Percentiles rank a stretch among this genome's conserved stretches.
These are phyloP conservation scores for Seira sanloemensis DNA, from an alignment of 2,888 invertebrate genomes.

Conservation along the genomic window DNA sequence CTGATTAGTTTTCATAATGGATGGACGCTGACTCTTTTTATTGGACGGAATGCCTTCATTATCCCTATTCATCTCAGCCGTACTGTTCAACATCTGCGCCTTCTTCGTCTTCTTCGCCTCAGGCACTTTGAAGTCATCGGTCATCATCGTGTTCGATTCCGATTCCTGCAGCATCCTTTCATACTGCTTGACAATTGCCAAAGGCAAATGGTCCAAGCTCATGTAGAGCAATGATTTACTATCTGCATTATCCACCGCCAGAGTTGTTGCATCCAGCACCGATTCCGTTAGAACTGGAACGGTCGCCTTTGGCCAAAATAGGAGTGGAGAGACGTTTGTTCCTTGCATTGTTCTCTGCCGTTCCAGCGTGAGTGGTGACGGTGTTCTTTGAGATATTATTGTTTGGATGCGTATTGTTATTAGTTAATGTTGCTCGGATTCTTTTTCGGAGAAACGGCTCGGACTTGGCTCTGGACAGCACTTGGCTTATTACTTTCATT, in stretches of 20 bases:
- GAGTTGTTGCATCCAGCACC: background rate
- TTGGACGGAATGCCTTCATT: background rate
- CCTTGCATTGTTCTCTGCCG: conserved; percentile 15
- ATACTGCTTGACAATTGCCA: conserved; percentile 72
- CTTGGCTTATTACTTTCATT: background rate
- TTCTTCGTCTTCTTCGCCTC: conserved; percentile 3
- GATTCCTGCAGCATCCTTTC: conserved; percentile 71
- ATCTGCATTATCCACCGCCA: conserved; percentile 58
- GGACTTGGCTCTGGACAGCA: background rate
- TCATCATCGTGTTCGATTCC: conserved; percentile 31
- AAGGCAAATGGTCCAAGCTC: conserved; percentile 72
- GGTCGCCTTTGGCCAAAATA: background rate
- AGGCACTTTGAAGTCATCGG: conserved; percentile 15
- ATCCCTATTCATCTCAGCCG: background rate
- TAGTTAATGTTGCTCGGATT: no score
- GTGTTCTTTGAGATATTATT: conserved; percentile 43
- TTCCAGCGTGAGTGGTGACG: background rate
- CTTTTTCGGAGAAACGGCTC: conserved; percentile 29
- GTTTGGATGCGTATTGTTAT: conserved; percentile 24
- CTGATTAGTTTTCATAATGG: conserved; percentile 34
- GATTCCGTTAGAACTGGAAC: conserved; percentile 12
- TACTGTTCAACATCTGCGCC: background rate
- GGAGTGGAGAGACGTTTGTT: conserved; percentile 1
- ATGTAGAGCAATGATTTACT: conserved; percentile 73
- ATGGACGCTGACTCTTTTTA: conserved; percentile 32